phyloP scores from a whole-genome alignment of 2,113 vertebrate species.

The Dissostichus mawsoni region DNA sequence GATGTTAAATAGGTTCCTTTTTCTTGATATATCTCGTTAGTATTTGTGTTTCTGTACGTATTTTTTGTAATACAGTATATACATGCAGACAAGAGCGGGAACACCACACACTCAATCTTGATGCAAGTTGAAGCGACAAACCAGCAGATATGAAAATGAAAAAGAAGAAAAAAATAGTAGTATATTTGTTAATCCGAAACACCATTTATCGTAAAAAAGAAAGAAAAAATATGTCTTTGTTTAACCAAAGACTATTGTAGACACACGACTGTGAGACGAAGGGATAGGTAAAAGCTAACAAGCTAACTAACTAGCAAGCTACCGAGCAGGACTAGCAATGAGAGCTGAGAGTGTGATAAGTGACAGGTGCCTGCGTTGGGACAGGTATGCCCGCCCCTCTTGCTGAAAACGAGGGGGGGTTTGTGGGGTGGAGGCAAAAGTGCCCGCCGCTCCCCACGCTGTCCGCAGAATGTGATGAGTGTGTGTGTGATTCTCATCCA shows the following conservation, averaged over 20 bases:
- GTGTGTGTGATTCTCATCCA: conserved; percentile 80
- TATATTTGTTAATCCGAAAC: conserved; percentile 32
- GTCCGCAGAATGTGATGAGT: conserved; percentile 82
- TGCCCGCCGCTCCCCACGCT: conserved; percentile 58
- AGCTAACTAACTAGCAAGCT: conserved; percentile 53
- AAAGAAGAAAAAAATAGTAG: conserved; percentile 25
- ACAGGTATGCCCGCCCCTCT: conserved; percentile 61
- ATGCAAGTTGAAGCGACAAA: conserved; percentile 62
- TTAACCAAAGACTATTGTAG: conserved; percentile 29
- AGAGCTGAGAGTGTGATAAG: conserved; percentile 69
- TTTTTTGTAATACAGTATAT: conserved; percentile 75
- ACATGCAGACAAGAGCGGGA: conserved; percentile 78
- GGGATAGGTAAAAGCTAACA: conserved; percentile 59
- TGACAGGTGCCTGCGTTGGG: conserved; percentile 73
- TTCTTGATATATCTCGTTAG: conserved; percentile 70
- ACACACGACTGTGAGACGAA: conserved; percentile 32
- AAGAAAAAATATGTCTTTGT: conserved; percentile 15
- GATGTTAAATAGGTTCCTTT: conserved; percentile 70
- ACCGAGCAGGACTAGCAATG: conserved; percentile 60
- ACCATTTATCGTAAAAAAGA: conserved; percentile 49
- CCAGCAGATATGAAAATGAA: conserved; percentile 67
- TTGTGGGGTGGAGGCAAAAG: conserved; percentile 57
- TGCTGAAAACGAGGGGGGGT: conserved; percentile 49
- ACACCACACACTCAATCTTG: conserved; percentile 71
- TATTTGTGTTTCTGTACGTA: conserved; percentile 69